Evolutionary conservation across 2,888 invertebrate genomes (phyloP), one percentile per base, ranked within the genome.

Genomic region (Lasioglossum figueresi): DNA sequence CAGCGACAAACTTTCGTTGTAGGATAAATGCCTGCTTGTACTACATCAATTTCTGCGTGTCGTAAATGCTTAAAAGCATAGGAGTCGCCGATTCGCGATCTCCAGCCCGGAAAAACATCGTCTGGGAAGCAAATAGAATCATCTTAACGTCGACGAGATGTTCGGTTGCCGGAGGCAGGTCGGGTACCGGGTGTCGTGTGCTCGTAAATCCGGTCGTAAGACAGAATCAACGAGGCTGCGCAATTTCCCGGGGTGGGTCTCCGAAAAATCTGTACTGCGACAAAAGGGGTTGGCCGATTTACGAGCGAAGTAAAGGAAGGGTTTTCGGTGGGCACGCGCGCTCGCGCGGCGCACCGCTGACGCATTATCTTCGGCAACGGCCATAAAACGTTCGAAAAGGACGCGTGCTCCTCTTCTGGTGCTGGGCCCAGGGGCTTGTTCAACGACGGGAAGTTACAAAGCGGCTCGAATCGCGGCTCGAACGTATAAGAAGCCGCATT

Each of bases 351-450:
- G 34, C 59, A 12, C 31, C 48, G 70, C 43, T 76, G 76, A 83
- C 83, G 84, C 84, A 84, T 84, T 84, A 84, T 84, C 83, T 56
- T 56, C 72, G 14, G 72, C 79, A 84, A 84, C 63, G 83, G 84
- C 66, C 84, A 76, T 84, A 84, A 84, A 83, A 79, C 78, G 70
- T 70, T 78, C 71, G 73, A 5, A 48, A 19, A 71, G 70, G 77
- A 74, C 77, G 80, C 80, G 83, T 76, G 83, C 74, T 70, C 37
- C 74, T 70, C 37, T 37, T 68, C 68, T 16, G 76, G 23, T n/a
- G 56, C 19, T 4, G n/a, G 59, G 48, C 43, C 56, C 16, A 14
- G 59, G n/a, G 31, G 48, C 34, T 52, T 72, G 48, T 79, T 79
- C 34, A 76, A 81, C 76, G 76, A 56, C 71, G 75, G 66, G 77